Conservation (phyloP, 2,113 vertebrate species). For the Tylochromis polylepis region DNA sequence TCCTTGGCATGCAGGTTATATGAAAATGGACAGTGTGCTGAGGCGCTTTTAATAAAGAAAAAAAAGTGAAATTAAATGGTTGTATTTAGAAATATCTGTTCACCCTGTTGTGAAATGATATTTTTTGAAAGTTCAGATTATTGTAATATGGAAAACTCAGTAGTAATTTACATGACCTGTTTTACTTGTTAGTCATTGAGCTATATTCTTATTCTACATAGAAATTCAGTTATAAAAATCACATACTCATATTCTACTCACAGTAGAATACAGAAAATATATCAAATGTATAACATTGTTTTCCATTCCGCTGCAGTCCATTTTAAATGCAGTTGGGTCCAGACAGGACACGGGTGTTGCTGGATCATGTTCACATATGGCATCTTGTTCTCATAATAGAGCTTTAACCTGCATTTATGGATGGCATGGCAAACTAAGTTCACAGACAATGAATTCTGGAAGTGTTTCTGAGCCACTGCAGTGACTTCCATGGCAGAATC, state of each 20-base stretch:
- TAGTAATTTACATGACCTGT: not conserved
- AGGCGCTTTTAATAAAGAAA: not conserved
- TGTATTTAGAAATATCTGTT: not conserved
- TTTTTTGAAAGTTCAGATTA: not conserved
- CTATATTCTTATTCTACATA: not conserved
- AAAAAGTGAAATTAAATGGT: not conserved
- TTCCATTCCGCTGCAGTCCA: no score
- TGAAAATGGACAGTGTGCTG: not conserved
- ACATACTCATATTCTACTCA: not conserved
- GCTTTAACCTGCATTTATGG: no score
- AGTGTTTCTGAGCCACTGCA: no score
- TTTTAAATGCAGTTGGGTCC: not conserved
- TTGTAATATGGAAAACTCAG: not conserved
- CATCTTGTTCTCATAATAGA: no score
- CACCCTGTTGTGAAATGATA: not conserved
- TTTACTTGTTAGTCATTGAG: not conserved
- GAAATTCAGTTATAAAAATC: not conserved
- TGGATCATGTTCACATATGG: no score
- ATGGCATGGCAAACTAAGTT: no score
- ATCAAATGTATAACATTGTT: not conserved
- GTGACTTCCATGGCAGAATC: no score
- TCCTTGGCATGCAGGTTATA: not conserved
- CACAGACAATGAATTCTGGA: no score
- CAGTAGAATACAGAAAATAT: not conserved
- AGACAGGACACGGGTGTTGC: not conserved